Base-by-base conservation (phyloP, 64 coral and sea anemone genomes). In the Astreopora myriophthalma region DNA sequence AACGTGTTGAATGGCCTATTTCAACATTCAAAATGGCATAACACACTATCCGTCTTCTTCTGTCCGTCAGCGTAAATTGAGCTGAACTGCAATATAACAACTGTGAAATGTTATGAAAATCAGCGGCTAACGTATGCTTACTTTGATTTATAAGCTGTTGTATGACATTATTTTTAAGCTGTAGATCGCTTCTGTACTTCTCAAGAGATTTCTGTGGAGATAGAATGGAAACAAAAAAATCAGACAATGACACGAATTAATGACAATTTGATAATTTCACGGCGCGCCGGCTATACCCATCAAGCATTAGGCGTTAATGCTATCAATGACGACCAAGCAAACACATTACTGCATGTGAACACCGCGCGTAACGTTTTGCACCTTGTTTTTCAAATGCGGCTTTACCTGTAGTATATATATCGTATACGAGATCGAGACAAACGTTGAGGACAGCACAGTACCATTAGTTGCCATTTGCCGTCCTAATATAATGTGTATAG, bases 101-200 rank as follows among this genome's bases (percentile, higher is more conserved):
- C n/a, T n/a, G n/a, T n/a, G n/a, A n/a, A n/a, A n/a, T n/a, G n/a
- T n/a, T n/a, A n/a, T n/a, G n/a, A n/a, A n/a, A n/a, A n/a, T n/a
- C n/a, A n/a, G n/a, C n/a, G n/a, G n/a, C n/a, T n/a, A n/a, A n/a
- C n/a, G n/a, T n/a, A n/a, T n/a, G 0, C 34, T 65, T 83, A 83
- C 79, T 63, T 64, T 83, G 79, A 83, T 3, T 10, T 8, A 83
- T 83, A 1, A 83, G 79, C 14, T 83, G 79, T 23, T 57, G 79
- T 62, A 83, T 83, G 10, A 83, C 32, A 1, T 83, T 61, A 39
- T 65, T 83, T 12, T 83, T 83, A 7, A 83, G 79, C 20, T 63
- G 32, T 26, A 83, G 79, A 24, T 83, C 79, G 9, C 79, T 65
- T 64, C 34, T 83, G 57, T 32, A 57, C 29, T 83, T 83, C 10